Evolutionary conservation across 2,797 vertebrate genomes (phyloP), one percentile per base, ranked within the genome.

Genomic region (Thamnophis elegans): DNA sequence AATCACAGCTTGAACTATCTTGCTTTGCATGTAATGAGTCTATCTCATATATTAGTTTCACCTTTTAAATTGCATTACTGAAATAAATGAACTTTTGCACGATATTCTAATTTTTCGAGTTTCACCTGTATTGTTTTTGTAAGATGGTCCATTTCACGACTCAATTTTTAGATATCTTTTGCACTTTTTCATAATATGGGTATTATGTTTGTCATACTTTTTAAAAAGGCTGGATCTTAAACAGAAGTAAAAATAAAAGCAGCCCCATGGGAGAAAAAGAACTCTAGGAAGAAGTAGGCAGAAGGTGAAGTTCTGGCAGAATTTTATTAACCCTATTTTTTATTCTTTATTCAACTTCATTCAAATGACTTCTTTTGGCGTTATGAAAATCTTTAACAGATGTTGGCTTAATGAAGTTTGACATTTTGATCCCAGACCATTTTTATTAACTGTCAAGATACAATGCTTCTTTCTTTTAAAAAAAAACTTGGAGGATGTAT

Each of bases 391-490:
- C 25, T 90, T 90, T 60, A 88, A 88, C 62, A 92, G 85, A 87
- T 93, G 85, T 90, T 90, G 85, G 13, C 91, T 93, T 93, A 90
- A 93, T 93, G 85, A 92, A 85, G 20, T 56, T 65, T 56, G 87
- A 88, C 56, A 90, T 88, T 90, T 93, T 87, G 56, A 92, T 58
- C 85, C 36, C 85, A 90, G 62, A 88, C 85, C 32, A 47, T 90
- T 92, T 92, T 90, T 85, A 68, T 93, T 89, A 93, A 90, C 51
- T 55, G 91, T 32, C 32, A 62, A 85, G 89, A 60, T 58, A 89
- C 78, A 78, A 5, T 91, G 73, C 54, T 13, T 90, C 22, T 65
- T 36, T 92, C 25, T 82, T 42, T 88, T 85, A n/a, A 12, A 47
- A 78, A 26, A 62, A 78, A 26, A 62, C n/a, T 92, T 86, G 47